Evolutionary conservation across 2,888 invertebrate species (phyloP), one percentile per base, ranked within the genome.

Genomic region (Drosophila austrosaltans): DNA sequence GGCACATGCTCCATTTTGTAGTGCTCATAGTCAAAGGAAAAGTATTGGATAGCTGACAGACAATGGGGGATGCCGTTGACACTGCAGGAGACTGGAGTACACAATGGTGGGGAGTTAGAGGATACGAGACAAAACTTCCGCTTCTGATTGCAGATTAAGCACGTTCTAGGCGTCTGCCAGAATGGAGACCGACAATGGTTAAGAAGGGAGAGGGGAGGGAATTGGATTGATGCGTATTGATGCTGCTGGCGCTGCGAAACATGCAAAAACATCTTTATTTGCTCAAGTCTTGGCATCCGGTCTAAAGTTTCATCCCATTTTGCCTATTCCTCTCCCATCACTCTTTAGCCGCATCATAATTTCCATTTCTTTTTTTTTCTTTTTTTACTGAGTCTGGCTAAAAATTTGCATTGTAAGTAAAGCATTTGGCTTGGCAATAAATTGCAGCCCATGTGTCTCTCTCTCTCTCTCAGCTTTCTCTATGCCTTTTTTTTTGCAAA

Each of bases 81-180:
- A 32, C 44, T 20, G 44, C 32, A 64, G 72, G 58, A 62, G 70
- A 48, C 54, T 10, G 42, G 16, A 16, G 16, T 16, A 16, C 16
- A 16, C 16, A 30, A 16, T 25, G 54, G 36, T 5, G 39, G 20
- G 44, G 56, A 60, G 36, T 12, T 20, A n/a, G 56, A 25, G 32
- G 3, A 63, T 20, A 63, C 63, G 79, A 74, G 79, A 88, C 76
- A 73, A 81, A 48, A 86, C 86, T 89, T 87, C 89, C 86, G 88
- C 78, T 75, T 83, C 76, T 87, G 86, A 87, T 87, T 88, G 89
- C 89, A 89, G 86, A 87, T 87, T 83, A 89, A 83, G 86, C 86
- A 89, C 86, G 89, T 86, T 86, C 72, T 77, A 69, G 69, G 66
- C 77, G 78, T 65, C 86, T 76, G 70, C 48, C 42, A 22, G 56